Evolutionary conservation across 1,140 invertebrate species (phyloP), one percentile per base, ranked within the genome.

Genomic region (Achatina immaculata): DNA sequence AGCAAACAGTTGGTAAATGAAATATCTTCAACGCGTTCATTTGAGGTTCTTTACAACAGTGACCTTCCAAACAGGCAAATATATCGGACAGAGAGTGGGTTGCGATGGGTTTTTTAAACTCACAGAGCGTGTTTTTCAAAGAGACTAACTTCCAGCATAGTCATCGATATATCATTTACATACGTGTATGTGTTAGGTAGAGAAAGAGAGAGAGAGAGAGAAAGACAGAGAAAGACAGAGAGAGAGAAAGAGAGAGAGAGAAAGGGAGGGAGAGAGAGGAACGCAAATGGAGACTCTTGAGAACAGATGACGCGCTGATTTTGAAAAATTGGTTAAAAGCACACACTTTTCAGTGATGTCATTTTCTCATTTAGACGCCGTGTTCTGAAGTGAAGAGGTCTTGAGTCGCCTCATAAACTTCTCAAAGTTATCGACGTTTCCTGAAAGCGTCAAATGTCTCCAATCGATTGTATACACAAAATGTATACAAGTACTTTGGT

Each of bases 181-280:
- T 48, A 19, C 19, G 48, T n/a, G 65, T 38, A 28, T 65, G 55
- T 28, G 9, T 28, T 19, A 3, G 38, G n/a, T 14, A 78, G 34
- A 71, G 55, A 72, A 31, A 72, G 55, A 65, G 19, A 82, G 62
- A 77, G 19, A 72, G 65, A 69, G 66, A 71, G 9, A 71, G 0
- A 72, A 45, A 78, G 4, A 71, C 16, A 71, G 42, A 78, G 66
- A 65, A 55, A 75, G 51, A 80, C 19, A 75, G 72, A 45, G 34
- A 83, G 55, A 71, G 24, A 43, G 28, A 51, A 31, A 75, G 28
- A 74, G 68, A 83, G 28, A 62, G 42, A 62, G 6, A 80, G 38
- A 58, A 21, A 73, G 38, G 55, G 58, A 42, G 43, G 36, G 34
- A 74, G n/a, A 51, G 43, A 74, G 24, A 72, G 36, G 7, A 9